Evolutionary conservation across 2,888 invertebrate genomes (phyloP), one percentile per base, ranked within the genome.

Genomic region (Drosophila anomelani): DNA sequence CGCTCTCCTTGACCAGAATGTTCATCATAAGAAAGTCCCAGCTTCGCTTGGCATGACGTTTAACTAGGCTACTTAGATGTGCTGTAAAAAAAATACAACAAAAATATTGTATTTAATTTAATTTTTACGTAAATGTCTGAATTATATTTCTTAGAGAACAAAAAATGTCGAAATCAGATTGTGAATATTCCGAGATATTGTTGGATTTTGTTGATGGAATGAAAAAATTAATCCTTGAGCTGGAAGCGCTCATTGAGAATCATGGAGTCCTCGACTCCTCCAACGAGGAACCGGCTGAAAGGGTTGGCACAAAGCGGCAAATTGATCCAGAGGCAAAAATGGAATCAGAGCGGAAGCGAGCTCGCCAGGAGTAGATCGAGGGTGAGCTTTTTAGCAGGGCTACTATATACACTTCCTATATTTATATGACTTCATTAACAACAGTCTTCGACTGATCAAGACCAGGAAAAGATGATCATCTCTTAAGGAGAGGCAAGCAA

Each of bases 41-140:
- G 57, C 75, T 71, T 68, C 75, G 51, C 60, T 69, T 79, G 68
- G 66, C 85, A 79, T 86, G 71, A 67, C 81, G 76, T 68, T 39
- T 38, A n/a, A 23, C 10, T 44, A 17, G 51, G 43, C 46, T 15
- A n/a, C 36, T 54, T 17, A 9, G 23, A 20, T 23, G 20, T 62
- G 53, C 60, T 47, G 54, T 0, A 54, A 63, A 41, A 34, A 47
- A 64, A 2, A 10, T n/a, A 26, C 9, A 46, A 26, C 8, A 46
- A 29, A 29, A 29, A 29, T 29, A 29, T 20, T 20, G 20, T 20
- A 20, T 20, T 20, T 20, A 20, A 20, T 20, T 20, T 20, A 20
- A 20, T 20, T 1, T 20, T 20, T 20, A 20, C 20, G 20, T 20
- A 20, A 20, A 20, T 20, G 20, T 20, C 20, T 20, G 20, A 20